A percentile compares a stretch with the other conserved stretches of the same genome.
These are phyloP conservation scores for Stenurella melanura DNA, from an alignment of 2,888 invertebrate species.

Conservation along the genomic window DNA sequence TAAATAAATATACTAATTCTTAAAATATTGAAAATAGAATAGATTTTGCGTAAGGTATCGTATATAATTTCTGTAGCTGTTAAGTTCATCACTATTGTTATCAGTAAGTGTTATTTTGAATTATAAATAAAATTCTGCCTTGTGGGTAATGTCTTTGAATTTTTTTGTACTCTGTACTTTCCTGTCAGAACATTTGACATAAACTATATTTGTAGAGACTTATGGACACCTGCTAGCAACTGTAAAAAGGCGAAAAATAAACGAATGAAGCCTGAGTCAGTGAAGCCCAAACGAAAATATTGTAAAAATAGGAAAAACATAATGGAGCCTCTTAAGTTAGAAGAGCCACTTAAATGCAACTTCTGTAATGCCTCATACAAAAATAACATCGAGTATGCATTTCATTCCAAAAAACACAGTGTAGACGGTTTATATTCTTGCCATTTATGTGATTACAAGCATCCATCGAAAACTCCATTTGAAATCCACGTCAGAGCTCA, in stretches of 20 bases:
- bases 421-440: constrained; percentile 66
- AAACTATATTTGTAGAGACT: not conserved
- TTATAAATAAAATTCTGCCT: no score
- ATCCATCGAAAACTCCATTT: constrained; percentile 66
- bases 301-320: not conserved
- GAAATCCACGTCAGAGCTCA: constrained; percentile 73
- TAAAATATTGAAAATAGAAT: no score
- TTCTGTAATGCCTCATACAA: constrained; percentile 67
- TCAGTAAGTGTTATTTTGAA: no score
- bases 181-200: not conserved
- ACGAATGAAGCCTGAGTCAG: not conserved
- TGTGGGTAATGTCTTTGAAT: no score
- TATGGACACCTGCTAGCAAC: not conserved
- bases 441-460: constrained; percentile 67
- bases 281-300: not conserved
- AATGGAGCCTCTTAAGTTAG: constrained; percentile 52
- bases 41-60: no score
- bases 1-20: no score
- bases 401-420: constrained; percentile 66
- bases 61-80: no score
- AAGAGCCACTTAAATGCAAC: constrained; percentile 68
- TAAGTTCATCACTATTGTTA: no score
- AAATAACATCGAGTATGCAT: constrained; percentile 66
- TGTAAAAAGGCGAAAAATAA: not conserved
- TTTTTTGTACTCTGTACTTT: not conserved